These are phyloP conservation scores for Oreochromis mossambicus DNA, from an alignment of 2,797 vertebrate genomes.

Conservation along the genomic window DNA sequence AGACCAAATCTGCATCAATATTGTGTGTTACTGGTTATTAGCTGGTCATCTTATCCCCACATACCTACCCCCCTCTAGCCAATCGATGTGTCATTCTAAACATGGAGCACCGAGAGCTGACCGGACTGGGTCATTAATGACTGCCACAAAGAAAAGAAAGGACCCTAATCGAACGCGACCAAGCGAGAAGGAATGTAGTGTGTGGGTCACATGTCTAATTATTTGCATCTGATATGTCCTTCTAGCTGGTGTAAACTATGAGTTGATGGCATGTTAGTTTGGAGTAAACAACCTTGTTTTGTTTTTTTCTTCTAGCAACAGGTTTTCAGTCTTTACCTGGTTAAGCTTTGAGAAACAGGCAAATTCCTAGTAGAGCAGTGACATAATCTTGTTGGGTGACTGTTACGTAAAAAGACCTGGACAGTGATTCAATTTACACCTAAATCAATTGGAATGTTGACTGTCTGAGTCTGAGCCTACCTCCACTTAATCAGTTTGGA, in stretches of 20 bases:
- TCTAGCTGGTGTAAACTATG: background rate
- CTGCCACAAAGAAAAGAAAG: background rate
- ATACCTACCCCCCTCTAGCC: background rate
- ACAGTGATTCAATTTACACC: background rate
- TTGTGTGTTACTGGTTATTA: constrained; percentile 1
- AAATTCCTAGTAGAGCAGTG: background rate
- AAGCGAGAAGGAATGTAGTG: background rate
- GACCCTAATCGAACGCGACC: constrained; percentile 13
- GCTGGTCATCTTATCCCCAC: background rate
- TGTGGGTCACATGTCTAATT: background rate
- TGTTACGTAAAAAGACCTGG: background rate
- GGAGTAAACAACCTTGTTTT: constrained; percentile 16
- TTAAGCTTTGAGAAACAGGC: background rate
- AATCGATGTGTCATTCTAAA: constrained; percentile 38
- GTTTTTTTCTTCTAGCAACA: background rate
- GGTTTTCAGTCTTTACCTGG: background rate
- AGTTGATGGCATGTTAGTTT: background rate
- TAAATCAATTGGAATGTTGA: background rate
- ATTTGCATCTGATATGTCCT: background rate
- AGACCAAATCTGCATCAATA: background rate
- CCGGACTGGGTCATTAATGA: constrained; percentile 11
- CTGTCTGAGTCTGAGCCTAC: background rate
- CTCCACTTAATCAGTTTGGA: background rate
- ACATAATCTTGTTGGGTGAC: background rate
- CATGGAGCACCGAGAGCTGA: constrained; percentile 13